A percentile compares a stretch with the other conserved stretches of the same genome.
These are phyloP conservation scores for Alethe diademata DNA, from an alignment of 2,113 vertebrate genomes.

Conservation along the genomic window DNA sequence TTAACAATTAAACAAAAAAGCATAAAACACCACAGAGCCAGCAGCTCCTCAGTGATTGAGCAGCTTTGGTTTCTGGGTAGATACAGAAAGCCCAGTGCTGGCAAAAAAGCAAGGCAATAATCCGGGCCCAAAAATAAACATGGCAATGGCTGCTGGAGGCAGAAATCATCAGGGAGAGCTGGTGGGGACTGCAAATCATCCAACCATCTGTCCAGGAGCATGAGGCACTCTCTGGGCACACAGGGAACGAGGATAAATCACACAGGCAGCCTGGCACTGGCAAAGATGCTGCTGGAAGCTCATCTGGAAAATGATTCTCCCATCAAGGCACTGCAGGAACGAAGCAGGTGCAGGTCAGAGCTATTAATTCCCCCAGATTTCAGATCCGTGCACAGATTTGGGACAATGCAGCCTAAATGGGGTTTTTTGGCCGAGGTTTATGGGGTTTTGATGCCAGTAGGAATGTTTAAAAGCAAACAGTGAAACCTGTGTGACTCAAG, in stretches of 20 bases:
- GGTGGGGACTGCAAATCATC: not conserved
- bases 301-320: not conserved
- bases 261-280: not conserved
- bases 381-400: not conserved
- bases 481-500: not conserved
- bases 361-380: not conserved
- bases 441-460: not conserved
- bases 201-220: slow-evolving; percentile 3
- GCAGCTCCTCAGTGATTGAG: not conserved
- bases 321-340: not conserved
- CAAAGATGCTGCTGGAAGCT: not conserved
- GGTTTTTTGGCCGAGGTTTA: not conserved
- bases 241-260: not conserved
- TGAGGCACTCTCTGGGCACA: not conserved
- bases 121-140: not conserved
- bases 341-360: not conserved
- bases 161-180: not conserved
- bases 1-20: not conserved
- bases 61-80: not conserved
- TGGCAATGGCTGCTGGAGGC: not conserved
- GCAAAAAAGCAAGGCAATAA: not conserved
- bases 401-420: not conserved
- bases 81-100: not conserved
- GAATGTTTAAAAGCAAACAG: not conserved
- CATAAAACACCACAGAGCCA: not conserved